Percentiles rank a stretch among this genome's conserved stretches.
These are phyloP conservation scores for Cylindroiulus punctatus DNA, from an alignment of 2,888 invertebrate genomes.

Conservation along the genomic window DNA sequence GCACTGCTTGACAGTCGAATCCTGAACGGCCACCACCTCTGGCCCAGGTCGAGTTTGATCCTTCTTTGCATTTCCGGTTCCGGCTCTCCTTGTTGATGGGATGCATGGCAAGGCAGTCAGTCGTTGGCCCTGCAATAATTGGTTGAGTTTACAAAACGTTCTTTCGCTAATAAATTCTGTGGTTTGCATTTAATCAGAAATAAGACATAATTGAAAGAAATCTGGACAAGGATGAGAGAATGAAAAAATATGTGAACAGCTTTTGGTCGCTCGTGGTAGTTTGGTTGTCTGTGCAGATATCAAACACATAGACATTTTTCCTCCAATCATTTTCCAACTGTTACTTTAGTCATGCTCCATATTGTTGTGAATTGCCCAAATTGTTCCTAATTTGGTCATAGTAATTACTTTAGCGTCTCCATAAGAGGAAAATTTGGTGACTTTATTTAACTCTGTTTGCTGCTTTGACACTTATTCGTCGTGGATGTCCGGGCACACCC, in stretches of 20 bases:
- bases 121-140: not conserved
- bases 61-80: not conserved
- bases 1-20: not conserved
- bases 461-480: no score
- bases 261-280: no score
- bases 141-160: not conserved
- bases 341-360: no score
- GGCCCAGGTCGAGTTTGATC: not conserved
- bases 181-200: no score
- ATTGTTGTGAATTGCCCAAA: no score
- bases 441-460: not conserved
- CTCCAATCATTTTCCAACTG: no score
- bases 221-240: no score
- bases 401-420: not conserved
- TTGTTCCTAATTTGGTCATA: not conserved
- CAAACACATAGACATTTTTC: no score
- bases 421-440: not conserved
- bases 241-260: no score
- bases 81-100: not conserved
- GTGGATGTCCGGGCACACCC: no score
- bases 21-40: not conserved
- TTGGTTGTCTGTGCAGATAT: no score
- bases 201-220: no score
- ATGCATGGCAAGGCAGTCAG: conserved; percentile 7
- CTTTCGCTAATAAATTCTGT: not conserved